Percentiles rank a stretch among this genome's conserved stretches.
Evolutionary conservation across 2,888 invertebrate species (phyloP).

Genomic region (Eulithis prunata): DNA sequence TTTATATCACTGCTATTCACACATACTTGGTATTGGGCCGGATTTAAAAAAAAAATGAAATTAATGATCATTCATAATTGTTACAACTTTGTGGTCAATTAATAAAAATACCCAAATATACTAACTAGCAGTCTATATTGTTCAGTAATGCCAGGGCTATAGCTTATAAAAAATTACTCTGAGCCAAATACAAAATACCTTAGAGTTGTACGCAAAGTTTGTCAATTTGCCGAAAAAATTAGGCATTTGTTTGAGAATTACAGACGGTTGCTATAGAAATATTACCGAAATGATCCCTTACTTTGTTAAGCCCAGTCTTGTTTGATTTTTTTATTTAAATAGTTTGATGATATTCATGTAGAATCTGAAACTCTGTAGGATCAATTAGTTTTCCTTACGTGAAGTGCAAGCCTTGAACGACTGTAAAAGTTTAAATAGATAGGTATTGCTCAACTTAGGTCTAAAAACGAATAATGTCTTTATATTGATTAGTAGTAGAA

Average conservation of each 20-base stretch:
- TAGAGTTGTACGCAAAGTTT: slow-evolving; percentile 43
- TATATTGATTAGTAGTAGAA: too few relatives aligned
- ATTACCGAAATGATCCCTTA: slow-evolving; percentile 16
- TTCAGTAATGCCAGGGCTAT: neutral
- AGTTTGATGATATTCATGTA: slow-evolving; percentile 2
- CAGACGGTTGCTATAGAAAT: slow-evolving; percentile 41
- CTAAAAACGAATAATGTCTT: too few relatives aligned
- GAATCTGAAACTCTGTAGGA: too few relatives aligned
- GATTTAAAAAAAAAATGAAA: too few relatives aligned
- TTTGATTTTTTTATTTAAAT: slow-evolving; percentile 1
- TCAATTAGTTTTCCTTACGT: too few relatives aligned
- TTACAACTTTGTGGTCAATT: neutral
- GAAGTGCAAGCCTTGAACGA: too few relatives aligned
- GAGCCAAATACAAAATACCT: slow-evolving; percentile 32
- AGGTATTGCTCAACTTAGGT: too few relatives aligned
- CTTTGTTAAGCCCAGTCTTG: slow-evolving; percentile 8
- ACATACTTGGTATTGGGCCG: too few relatives aligned
- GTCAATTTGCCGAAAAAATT: slow-evolving; percentile 43
- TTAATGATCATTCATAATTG: too few relatives aligned
- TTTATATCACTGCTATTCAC: too few relatives aligned
- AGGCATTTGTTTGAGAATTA: slow-evolving; percentile 42
- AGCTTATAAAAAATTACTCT: slow-evolving; percentile 13
- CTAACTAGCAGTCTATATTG: neutral
- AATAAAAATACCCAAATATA: neutral
- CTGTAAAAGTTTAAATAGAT: too few relatives aligned